phyloP scores from a whole-genome alignment of 1,140 invertebrate genomes.

The Mesaphorura yosii region DNA sequence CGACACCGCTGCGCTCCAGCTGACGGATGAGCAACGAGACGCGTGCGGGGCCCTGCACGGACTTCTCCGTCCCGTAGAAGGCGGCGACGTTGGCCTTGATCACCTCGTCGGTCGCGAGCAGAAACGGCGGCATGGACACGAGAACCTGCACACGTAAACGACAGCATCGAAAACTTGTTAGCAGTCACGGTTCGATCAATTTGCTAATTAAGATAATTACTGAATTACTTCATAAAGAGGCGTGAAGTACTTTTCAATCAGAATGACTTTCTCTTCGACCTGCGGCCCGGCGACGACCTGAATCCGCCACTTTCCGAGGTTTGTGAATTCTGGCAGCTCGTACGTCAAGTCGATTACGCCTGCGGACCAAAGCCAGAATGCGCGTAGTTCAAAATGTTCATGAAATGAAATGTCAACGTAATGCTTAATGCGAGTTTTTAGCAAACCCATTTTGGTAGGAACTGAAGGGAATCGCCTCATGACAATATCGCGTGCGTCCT shows the following conservation, averaged over 20 bases:
- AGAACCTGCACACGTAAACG: too few species aligned
- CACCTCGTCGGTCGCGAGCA: slow-evolving; percentile 35
- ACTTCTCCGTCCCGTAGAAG: slow-evolving; percentile 35
- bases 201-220: not conserved
- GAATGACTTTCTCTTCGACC: slow-evolving; percentile 39
- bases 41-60: slow-evolving; percentile 36
- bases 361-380: slow-evolving; percentile 24
- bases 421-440: not conserved
- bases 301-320: slow-evolving; percentile 42
- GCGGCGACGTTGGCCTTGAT: slow-evolving; percentile 34
- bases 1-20: not conserved
- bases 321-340: slow-evolving; percentile 36
- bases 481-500: slow-evolving; percentile 41
- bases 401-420: slow-evolving; percentile 1
- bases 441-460: slow-evolving; percentile 39
- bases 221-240: slow-evolving; percentile 40
- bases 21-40: slow-evolving; percentile 31
- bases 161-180: too few species aligned
- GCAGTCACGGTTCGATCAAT: not conserved
- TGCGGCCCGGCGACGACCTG: slow-evolving; percentile 39
- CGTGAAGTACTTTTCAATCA: slow-evolving; percentile 40
- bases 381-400: too few species aligned
- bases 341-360: slow-evolving; percentile 38
- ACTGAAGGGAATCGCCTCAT: slow-evolving; percentile 43
- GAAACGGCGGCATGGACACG: slow-evolving; percentile 35